These are phyloP conservation scores for Crocuta crocuta DNA, from an alignment of 2,113 vertebrate species.

Conservation along the genomic window DNA sequence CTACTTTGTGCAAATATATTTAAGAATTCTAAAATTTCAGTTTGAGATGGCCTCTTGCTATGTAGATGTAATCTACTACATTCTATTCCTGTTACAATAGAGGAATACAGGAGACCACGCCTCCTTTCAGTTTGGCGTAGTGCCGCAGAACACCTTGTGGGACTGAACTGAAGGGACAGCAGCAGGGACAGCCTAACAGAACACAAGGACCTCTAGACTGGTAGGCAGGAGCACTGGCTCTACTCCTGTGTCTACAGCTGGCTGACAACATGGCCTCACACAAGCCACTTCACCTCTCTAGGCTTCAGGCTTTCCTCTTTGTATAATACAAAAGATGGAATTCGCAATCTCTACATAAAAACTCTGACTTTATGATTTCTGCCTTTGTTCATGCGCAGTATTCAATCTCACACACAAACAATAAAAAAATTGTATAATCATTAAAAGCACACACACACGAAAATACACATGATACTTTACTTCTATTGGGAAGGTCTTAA, in stretches of 20 bases:
- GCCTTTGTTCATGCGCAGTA: not conserved
- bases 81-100: not conserved
- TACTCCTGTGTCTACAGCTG: not conserved
- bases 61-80: not conserved
- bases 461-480: not conserved
- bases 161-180: not conserved
- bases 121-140: not conserved
- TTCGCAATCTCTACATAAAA: not conserved
- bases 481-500: not conserved
- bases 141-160: not conserved
- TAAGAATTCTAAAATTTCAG: not conserved
- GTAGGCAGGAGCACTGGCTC: not conserved
- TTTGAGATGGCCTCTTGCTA: not conserved
- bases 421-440: not conserved
- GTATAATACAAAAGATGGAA: not conserved
- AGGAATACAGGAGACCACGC: not conserved
- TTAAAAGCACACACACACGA: not conserved
- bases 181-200: not conserved
- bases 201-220: not conserved
- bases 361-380: not conserved
- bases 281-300: not conserved
- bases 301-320: not conserved
- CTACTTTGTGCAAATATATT: not conserved
- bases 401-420: not conserved
- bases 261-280: not conserved